Evolutionary conservation across 1,140 invertebrate species (phyloP), one percentile per base, ranked within the genome.

Genomic region (Drosophila orena): DNA sequence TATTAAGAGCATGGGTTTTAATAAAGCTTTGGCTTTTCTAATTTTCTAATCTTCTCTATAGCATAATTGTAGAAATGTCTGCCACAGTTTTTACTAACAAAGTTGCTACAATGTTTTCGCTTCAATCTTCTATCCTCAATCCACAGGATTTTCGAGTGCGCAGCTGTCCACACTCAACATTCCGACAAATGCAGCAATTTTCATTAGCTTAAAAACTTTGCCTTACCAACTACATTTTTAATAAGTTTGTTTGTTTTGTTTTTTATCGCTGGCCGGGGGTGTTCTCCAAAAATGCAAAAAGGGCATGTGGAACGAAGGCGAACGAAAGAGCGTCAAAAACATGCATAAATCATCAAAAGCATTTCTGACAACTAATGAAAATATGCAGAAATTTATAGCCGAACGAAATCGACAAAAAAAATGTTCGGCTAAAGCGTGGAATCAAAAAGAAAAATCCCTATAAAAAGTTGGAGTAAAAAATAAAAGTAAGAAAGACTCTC

Each of bases 321-420:
- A 55, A 35, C 10, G 47, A 66, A 42, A 35, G 74, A 76, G 72
- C 79, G 77, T 79, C 76, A 84, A 89, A 88, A 89, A 89, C 84
- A 88, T 88, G 80, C 84, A 88, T 88, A 88, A 88, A 88, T 88
- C 84, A 88, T 88, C 80, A 88, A 89, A 88, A 84, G 84, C 83
- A 89, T 50, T 60, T 73, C 84, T 89, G 84, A 88, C 84, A 88
- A 88, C 84, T 89, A 89, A 88, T 88, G 84, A 88, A 88, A 88
- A 89, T 88, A 89, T 86, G 84, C 76, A 88, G 73, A 88, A 88
- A 88, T 89, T 89, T 88, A 88, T 88, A 60, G 76, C 84, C 57
- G 64, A 47, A 35, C 60, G 64, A 53, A 77, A 83, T 73, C 58
- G 76, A 59, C 54, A 65, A 68, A 66, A 68, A 68, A 81, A 74